Evolutionary conservation across 2,888 invertebrate species (phyloP).

Genomic region (Athetis lepigone): DNA sequence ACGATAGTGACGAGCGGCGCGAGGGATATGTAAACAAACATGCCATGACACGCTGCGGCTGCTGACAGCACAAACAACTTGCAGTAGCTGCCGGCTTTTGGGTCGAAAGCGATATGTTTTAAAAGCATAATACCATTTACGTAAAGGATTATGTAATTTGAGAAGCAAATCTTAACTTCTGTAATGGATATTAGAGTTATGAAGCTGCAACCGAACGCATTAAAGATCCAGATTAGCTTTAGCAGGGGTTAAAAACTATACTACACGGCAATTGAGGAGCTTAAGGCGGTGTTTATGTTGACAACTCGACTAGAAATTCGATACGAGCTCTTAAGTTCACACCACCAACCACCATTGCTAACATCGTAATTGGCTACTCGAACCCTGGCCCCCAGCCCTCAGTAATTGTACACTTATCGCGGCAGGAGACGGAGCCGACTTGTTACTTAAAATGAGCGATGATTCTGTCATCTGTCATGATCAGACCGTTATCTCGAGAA

Average conservation of each 20-base stretch:
- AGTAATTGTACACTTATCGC: conserved; percentile 65
- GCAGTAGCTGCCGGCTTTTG: conserved; percentile 27
- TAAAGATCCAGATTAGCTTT: background rate
- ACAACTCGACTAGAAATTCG: conserved; percentile 56
- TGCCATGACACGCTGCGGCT: conserved; percentile 70
- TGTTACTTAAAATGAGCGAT: conserved; percentile 61
- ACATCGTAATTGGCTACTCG: conserved; percentile 68
- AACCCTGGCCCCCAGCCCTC: conserved; percentile 59
- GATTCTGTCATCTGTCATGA: conserved; percentile 51
- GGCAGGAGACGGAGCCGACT: conserved; percentile 53
- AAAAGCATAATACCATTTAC: conserved; percentile 40
- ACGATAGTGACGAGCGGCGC: conserved; percentile 69
- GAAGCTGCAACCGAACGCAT: background rate
- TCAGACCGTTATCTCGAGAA: conserved; percentile 50
- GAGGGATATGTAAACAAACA: conserved; percentile 75
- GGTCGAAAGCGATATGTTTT: conserved; percentile 48
- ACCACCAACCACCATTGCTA: conserved; percentile 52
- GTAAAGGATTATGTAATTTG: conserved; percentile 14
- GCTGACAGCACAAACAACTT: conserved; percentile 61
- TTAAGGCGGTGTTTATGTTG: conserved; percentile 33
- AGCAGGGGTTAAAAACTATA: conserved; percentile 17
- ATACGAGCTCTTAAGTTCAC: conserved; percentile 53
- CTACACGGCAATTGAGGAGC: conserved; percentile 28
- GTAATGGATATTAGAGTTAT: conserved; percentile 1
- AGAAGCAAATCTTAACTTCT: conserved; percentile 12